Evolutionary conservation across 2,797 vertebrate species (phyloP).

Genomic region (Neopelma chrysocephalum): DNA sequence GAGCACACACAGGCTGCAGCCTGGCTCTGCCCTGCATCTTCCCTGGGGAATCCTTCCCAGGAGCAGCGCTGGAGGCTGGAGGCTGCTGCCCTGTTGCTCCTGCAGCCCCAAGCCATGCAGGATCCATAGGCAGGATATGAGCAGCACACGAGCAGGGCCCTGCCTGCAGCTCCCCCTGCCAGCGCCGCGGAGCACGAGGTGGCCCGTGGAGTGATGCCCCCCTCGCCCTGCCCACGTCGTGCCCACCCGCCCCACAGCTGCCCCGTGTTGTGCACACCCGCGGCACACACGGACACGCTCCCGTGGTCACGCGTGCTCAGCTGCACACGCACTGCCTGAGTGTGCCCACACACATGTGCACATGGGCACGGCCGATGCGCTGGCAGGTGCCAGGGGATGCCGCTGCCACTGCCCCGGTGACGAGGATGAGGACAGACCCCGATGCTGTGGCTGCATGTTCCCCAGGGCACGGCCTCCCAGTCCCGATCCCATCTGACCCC

Average conservation of each 20-base stretch:
- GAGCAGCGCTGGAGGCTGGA: background rate
- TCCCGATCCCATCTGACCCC: background rate
- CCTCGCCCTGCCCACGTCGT: fast-evolving
- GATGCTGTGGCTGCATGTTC: fast-evolving
- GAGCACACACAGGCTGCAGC: background rate
- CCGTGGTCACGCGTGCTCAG: background rate
- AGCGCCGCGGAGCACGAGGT: fast-evolving
- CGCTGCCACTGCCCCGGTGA: fast-evolving
- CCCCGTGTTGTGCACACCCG: fast-evolving
- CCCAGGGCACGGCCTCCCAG: background rate
- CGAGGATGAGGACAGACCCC: background rate
- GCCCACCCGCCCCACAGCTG: fast-evolving
- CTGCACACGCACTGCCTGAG: background rate
- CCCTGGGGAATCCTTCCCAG: background rate
- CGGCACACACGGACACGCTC: fast-evolving
- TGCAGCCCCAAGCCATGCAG: background rate
- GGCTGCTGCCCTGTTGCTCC: background rate
- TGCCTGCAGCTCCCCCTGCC: background rate
- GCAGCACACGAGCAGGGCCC: fast-evolving
- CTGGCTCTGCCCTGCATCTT: fast-evolving
- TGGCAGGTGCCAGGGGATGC: background rate
- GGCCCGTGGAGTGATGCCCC: background rate
- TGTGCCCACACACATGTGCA: background rate
- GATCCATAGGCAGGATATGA: fast-evolving
- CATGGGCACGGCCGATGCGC: fast-evolving